These are phyloP conservation scores for Notechis scutatus DNA, from an alignment of 2,113 vertebrate genomes.

Conservation along the genomic window DNA sequence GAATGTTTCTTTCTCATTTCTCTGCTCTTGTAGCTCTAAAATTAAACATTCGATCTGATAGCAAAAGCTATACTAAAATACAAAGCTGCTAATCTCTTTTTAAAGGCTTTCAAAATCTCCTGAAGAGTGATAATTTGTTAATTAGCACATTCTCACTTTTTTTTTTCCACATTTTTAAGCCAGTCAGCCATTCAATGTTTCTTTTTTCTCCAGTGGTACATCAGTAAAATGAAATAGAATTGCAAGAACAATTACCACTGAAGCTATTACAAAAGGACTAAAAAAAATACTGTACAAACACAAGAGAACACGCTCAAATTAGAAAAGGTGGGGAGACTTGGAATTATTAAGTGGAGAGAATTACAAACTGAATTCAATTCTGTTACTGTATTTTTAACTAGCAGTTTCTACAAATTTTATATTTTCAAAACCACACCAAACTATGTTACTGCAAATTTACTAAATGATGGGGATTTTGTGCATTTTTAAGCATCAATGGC, in stretches of 20 bases:
- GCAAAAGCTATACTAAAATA: slow-evolving; percentile 53
- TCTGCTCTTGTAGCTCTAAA: slow-evolving; percentile 29
- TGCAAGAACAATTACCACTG: slow-evolving; percentile 20
- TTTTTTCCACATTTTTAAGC: slow-evolving; percentile 31
- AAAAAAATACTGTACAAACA: not conserved
- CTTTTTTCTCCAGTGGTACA: slow-evolving; percentile 39
- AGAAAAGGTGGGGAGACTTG: slow-evolving; percentile 17
- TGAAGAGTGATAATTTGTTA: slow-evolving; percentile 52
- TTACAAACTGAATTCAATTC: not conserved
- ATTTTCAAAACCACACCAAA: not conserved
- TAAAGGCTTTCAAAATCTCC: slow-evolving; percentile 45
- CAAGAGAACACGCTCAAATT: slow-evolving; percentile 1
- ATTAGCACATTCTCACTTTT: slow-evolving; percentile 46
- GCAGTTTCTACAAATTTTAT: not conserved
- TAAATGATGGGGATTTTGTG: not conserved
- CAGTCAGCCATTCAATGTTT: slow-evolving; percentile 37
- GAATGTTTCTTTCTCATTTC: slow-evolving; percentile 38
- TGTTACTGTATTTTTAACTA: not conserved
- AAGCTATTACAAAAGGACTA: slow-evolving; percentile 29
- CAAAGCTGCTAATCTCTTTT: slow-evolving; percentile 49
- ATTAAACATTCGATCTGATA: slow-evolving; percentile 51
- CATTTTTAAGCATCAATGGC: not conserved
- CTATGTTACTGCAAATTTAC: not conserved
- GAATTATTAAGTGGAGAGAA: slow-evolving; percentile 4
- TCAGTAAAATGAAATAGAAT: slow-evolving; percentile 31